Percentiles rank a stretch among this genome's conserved stretches.
Conservation (phyloP, 2,797 vertebrate genomes). For the Champsocephalus esox region DNA sequence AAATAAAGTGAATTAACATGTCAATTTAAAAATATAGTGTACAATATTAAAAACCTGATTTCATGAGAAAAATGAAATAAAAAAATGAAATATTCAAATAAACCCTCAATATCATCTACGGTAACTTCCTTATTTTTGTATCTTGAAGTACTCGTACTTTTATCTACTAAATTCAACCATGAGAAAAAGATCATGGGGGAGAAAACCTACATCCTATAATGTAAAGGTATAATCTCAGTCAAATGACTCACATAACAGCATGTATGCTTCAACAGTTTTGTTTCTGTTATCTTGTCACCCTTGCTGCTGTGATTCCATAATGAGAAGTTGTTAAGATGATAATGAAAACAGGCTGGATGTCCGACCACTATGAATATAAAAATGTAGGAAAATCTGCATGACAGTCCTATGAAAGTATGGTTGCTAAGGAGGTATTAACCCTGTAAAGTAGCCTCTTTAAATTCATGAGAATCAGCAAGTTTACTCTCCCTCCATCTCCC, state of each 20-base stretch:
- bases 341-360: slow-evolving; percentile 60
- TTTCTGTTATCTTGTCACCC: slow-evolving; percentile 47
- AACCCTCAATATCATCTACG: neutral
- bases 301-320: slow-evolving; percentile 37
- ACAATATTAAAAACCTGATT: neutral
- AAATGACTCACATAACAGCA: slow-evolving; percentile 15
- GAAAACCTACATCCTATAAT: neutral
- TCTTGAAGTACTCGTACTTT: neutral
- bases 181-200: neutral
- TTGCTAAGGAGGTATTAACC: slow-evolving; percentile 76
- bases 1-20: neutral
- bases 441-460: slow-evolving; percentile 82
- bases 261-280: slow-evolving; percentile 12
- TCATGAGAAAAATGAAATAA: neutral
- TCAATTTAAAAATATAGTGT: neutral
- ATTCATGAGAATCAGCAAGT: slow-evolving; percentile 82
- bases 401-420: slow-evolving; percentile 57
- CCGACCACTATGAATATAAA: slow-evolving; percentile 51
- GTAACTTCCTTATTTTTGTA: neutral
- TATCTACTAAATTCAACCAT: neutral
- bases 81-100: slow-evolving; percentile 1
- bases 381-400: slow-evolving; percentile 62
- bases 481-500: slow-evolving; percentile 34
- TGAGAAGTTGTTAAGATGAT: slow-evolving; percentile 42
- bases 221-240: neutral